Evolutionary conservation across 2,888 invertebrate species (phyloP), one percentile per base, ranked within the genome.

Genomic region (Trichogramma dendrolimi): DNA sequence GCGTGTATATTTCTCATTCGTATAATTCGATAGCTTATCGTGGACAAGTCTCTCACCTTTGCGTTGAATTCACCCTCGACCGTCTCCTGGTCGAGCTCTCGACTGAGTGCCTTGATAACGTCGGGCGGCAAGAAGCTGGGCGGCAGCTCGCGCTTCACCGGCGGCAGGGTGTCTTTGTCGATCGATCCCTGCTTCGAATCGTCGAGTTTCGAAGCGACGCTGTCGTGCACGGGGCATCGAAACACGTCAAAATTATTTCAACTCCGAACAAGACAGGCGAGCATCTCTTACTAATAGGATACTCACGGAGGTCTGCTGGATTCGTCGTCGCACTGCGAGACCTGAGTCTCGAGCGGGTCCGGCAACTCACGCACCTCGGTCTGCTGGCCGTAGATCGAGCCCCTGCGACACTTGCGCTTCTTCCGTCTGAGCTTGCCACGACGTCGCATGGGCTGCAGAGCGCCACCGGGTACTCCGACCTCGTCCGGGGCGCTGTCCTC

Each of bases 51-150:
- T 41, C 60, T 69, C 72, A 87, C 88, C 81, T 87, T 87, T 3
- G 80, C 73, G 73, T 88, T 85, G 73, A 89, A 87, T 73, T 89
- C 89, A 39, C 83, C 85, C 67, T 89, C 88, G 42, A 89, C 85
- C 7, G 85, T 83, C 63, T 88, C 87, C 61, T 84, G 84, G 68
- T 87, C 86, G 11, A 89, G 81, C 73, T 89, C 87, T 62, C 89
- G 78, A 56, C 87, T 83, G 54, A 90, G 74, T 67, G 85, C 86
- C 73, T 85, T 86, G 44, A 90, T 75, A 64, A 88, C 84, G 1
- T 87, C 85, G 4, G 83, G 80, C 55, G 86, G 84, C 1, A 89
- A 81, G 74, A 81, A 84, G 73, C 79, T 72, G 67, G 74, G 47
- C 49, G 70, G 67, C 47, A 68, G 56, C 10, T 61, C 61, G 6